These are phyloP conservation scores for Cossypha caffra DNA, from an alignment of 2,797 vertebrate species.

Conservation along the genomic window DNA sequence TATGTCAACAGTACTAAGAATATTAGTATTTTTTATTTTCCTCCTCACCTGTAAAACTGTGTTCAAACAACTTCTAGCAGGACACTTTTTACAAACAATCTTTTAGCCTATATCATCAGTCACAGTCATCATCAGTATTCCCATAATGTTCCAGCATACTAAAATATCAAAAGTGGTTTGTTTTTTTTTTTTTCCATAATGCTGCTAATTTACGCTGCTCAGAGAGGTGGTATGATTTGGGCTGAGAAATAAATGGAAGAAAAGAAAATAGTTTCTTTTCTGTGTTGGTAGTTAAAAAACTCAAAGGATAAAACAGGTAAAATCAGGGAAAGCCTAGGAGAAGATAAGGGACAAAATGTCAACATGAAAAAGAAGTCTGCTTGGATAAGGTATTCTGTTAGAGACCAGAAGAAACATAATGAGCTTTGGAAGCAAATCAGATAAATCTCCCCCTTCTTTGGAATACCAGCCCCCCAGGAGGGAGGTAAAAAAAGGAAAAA, in stretches of 20 bases:
- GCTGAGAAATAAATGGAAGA: not conserved
- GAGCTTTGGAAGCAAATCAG: not conserved
- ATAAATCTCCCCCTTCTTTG: not conserved
- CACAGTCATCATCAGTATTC: not conserved
- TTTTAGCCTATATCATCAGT: not conserved
- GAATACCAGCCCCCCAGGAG: not conserved
- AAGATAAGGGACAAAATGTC: not conserved
- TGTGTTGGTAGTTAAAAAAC: not conserved
- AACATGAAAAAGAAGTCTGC: not conserved
- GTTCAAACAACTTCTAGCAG: not conserved
- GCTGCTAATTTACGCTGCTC: not conserved
- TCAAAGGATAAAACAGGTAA: not conserved
- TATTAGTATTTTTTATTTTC: not conserved
- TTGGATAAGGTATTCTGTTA: not conserved
- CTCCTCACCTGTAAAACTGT: not conserved
- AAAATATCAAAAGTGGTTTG: not conserved
- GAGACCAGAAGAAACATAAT: not conserved
- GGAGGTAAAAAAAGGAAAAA: not conserved
- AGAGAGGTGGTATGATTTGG: not conserved
- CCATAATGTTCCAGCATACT: not conserved
- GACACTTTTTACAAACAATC: not conserved
- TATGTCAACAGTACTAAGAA: not conserved
- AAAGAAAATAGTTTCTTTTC: not conserved
- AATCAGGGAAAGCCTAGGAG: not conserved
- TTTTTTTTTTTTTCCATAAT: not conserved